Evolutionary conservation across 2,797 vertebrate species (phyloP).

Genomic region (Tapera naevia): DNA sequence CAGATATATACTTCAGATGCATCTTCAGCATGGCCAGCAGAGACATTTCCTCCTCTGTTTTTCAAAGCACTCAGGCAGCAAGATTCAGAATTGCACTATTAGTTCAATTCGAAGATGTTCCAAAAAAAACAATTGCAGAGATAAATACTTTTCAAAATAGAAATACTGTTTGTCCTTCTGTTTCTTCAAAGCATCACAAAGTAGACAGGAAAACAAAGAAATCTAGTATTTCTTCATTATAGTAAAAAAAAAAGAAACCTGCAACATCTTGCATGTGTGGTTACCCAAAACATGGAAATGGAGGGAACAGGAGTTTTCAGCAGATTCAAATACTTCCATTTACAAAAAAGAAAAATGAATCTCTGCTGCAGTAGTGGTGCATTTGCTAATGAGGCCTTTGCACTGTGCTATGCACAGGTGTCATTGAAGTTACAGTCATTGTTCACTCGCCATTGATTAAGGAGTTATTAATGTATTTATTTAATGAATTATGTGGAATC

Average conservation of each 20-base stretch:
- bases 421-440: neutral
- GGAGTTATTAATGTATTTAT: neutral
- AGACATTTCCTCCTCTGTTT: neutral
- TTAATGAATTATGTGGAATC: neutral
- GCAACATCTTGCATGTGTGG: neutral
- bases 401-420: neutral
- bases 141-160: neutral
- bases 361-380: neutral
- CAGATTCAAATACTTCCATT: neutral
- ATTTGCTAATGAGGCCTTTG: neutral
- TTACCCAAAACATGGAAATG: neutral
- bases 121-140: neutral
- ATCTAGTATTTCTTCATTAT: neutral
- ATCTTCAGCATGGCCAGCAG: neutral
- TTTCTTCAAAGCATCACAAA: neutral
- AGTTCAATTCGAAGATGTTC: neutral
- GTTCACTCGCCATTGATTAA: neutral
- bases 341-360: neutral
- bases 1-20: fast-evolving
- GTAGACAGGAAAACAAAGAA: neutral
- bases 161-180: neutral
- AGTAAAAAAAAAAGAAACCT: neutral
- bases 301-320: neutral
- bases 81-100: neutral
- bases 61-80: neutral